phyloP scores from a whole-genome alignment of 2,797 vertebrate genomes.

The Apogon talboti region DNA sequence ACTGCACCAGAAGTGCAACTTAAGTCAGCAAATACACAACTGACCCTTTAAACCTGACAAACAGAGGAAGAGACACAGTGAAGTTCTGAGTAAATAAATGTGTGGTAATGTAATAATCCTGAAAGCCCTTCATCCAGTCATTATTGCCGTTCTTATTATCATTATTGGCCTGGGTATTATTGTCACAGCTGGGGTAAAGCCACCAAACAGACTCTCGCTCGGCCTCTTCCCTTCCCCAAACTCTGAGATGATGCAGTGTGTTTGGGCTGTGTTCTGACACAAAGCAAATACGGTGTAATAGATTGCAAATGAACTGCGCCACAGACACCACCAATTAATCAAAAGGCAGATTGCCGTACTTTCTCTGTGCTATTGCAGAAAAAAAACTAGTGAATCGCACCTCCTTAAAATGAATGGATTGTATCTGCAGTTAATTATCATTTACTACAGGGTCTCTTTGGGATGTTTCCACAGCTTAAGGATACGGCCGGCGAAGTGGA shows the following conservation, averaged over 20 bases:
- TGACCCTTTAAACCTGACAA: conserved; percentile 9
- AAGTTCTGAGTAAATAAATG: too few relatives aligned
- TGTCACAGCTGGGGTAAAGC: conserved; percentile 17
- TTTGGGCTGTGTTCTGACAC: conserved; percentile 81
- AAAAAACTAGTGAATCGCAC: conserved; percentile 50
- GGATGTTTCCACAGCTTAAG: conserved; percentile 75
- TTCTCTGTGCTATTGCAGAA: conserved; percentile 52
- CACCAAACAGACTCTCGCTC: conserved; percentile 22
- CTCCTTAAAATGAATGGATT: conserved; percentile 80
- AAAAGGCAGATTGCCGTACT: conserved; percentile 74
- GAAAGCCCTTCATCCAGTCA: not conserved
- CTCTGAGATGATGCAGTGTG: conserved; percentile 80
- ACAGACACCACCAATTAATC: conserved; percentile 81
- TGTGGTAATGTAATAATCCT: too few relatives aligned
- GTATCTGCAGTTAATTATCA: conserved; percentile 82
- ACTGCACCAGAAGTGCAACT: too few relatives aligned
- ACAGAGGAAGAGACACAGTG: too few relatives aligned
- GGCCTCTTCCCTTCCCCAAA: conserved; percentile 33
- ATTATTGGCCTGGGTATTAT: conserved; percentile 13
- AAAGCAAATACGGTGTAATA: conserved; percentile 83
- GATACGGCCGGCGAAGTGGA: conserved; percentile 63
- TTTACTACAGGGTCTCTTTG: conserved; percentile 76
- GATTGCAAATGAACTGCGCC: conserved; percentile 83
- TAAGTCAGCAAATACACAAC: not conserved
- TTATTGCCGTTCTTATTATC: not conserved